Percentiles rank a stretch among this genome's conserved stretches.
phyloP scores from a whole-genome alignment of 2,888 invertebrate species.

The Catocala sponsa region DNA sequence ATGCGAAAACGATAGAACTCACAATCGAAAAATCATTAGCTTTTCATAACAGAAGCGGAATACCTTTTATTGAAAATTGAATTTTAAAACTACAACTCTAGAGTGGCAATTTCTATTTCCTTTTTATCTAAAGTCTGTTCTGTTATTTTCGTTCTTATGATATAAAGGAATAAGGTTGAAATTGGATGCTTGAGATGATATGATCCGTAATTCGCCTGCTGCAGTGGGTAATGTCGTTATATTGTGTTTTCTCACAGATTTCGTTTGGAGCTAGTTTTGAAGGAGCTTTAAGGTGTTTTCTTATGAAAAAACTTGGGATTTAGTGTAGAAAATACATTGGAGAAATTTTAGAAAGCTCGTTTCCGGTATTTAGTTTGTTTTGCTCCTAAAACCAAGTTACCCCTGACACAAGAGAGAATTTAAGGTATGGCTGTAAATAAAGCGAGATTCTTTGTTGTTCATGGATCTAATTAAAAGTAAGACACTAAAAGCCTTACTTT shows the following conservation, averaged over 20 bases:
- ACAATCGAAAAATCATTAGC: constrained; percentile 51
- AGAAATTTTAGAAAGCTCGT: background rate
- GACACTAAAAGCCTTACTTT: no score
- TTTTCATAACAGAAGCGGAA: constrained; percentile 41
- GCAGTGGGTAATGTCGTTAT: constrained; percentile 68
- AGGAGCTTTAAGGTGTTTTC: constrained; percentile 40
- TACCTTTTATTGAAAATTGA: constrained; percentile 51
- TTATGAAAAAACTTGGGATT: constrained; percentile 21
- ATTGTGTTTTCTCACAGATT: constrained; percentile 68
- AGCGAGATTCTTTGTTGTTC: no score
- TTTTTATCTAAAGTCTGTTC: constrained; percentile 1
- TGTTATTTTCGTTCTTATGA: constrained; percentile 2
- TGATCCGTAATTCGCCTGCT: constrained; percentile 51
- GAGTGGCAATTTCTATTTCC: constrained; percentile 46
- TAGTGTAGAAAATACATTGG: constrained; percentile 15
- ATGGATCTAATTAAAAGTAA: no score
- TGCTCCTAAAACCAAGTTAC: no score
- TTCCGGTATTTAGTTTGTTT: background rate
- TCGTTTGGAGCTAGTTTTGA: constrained; percentile 43
- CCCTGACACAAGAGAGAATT: no score
- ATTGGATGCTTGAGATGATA: constrained; percentile 14
- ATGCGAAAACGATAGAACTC: constrained; percentile 31
- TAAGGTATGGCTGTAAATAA: no score
- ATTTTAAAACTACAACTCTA: constrained; percentile 46
- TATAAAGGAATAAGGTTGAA: constrained; percentile 18